Evolutionary conservation across 2,888 invertebrate species (phyloP).

Genomic region (Drosophila bunnanda): DNA sequence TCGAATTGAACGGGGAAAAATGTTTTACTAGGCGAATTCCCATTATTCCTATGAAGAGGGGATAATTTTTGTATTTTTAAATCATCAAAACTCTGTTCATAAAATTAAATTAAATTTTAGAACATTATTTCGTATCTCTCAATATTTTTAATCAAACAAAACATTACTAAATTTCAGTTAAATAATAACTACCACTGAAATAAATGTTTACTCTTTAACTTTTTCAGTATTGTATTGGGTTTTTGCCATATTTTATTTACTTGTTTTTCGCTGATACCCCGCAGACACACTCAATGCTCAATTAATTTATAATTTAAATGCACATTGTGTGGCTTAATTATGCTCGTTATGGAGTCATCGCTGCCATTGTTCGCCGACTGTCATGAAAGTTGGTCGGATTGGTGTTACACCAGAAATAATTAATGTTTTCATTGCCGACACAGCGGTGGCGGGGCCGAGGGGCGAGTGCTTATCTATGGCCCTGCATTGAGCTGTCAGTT

Average conservation of each 20-base stretch:
- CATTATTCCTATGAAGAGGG: neutral
- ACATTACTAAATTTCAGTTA: neutral
- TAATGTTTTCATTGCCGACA: constrained; percentile 48
- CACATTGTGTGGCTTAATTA: constrained; percentile 50
- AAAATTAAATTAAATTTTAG: neutral
- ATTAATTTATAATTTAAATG: constrained; percentile 42
- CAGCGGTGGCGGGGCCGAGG: neutral
- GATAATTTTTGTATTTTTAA: neutral
- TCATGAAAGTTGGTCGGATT: constrained; percentile 35
- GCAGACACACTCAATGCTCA: constrained; percentile 35
- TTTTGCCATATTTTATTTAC: constrained; percentile 9
- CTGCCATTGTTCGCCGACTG: constrained; percentile 35
- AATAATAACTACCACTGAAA: neutral
- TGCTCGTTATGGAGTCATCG: constrained; percentile 36
- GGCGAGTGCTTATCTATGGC: constrained; percentile 2
- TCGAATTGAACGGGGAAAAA: neutral
- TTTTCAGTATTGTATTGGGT: neutral
- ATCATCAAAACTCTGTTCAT: constrained; percentile 10
- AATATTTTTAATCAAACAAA: neutral
- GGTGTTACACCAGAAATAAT: constrained; percentile 53
- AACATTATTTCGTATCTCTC: neutral
- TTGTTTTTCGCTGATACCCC: constrained; percentile 2
- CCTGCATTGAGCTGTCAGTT: constrained; percentile 39
- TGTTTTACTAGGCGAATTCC: neutral
- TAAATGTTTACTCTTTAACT: neutral